Percentiles rank a stretch among this genome's conserved stretches.
Conservation (phyloP, 2,113 vertebrate genomes). For the Rhegmatorhina hoffmannsi region DNA sequence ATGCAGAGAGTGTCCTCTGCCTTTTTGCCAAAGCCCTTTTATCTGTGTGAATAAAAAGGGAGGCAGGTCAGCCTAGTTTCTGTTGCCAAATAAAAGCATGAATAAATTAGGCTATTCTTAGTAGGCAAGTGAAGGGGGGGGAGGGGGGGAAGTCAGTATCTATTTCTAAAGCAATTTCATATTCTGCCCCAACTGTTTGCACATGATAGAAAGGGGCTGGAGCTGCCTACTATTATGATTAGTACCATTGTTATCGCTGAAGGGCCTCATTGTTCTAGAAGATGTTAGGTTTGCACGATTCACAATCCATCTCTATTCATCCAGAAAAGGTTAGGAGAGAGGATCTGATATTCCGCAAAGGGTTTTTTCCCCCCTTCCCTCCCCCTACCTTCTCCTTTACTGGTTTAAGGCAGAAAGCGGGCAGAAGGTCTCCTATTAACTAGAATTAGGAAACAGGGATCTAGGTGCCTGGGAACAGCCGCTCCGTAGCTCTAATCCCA, state of each 20-base stretch:
- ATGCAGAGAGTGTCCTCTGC: slow-evolving; percentile 52
- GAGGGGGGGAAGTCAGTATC: slow-evolving; percentile 48
- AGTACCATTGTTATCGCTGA: slow-evolving; percentile 60
- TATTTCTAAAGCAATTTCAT: slow-evolving; percentile 70
- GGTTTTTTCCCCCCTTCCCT: background rate
- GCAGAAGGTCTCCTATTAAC: slow-evolving; percentile 71
- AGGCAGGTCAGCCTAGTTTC: slow-evolving; percentile 62
- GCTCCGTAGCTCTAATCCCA: slow-evolving; percentile 67
- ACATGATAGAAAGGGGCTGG: slow-evolving; percentile 66
- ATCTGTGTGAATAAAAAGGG: slow-evolving; percentile 60
- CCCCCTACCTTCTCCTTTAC: slow-evolving; percentile 44
- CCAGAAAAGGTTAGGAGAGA: slow-evolving; percentile 56
- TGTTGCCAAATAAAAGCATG: slow-evolving; percentile 65
- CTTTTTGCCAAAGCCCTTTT: slow-evolving; percentile 57
- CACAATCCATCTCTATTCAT: slow-evolving; percentile 61
- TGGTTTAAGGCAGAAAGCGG: slow-evolving; percentile 67
- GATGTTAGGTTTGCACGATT: slow-evolving; percentile 67
- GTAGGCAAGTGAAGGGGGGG: slow-evolving; percentile 61
- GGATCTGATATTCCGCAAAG: slow-evolving; percentile 68
- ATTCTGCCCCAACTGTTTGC: slow-evolving; percentile 69
- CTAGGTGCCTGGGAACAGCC: slow-evolving; percentile 64
- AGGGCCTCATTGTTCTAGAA: slow-evolving; percentile 64
- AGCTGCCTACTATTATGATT: slow-evolving; percentile 68
- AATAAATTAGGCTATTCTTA: slow-evolving; percentile 79
- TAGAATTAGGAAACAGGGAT: slow-evolving; percentile 68